phyloP scores from a whole-genome alignment of 2,113 vertebrate genomes.

The Siniperca knerii region DNA sequence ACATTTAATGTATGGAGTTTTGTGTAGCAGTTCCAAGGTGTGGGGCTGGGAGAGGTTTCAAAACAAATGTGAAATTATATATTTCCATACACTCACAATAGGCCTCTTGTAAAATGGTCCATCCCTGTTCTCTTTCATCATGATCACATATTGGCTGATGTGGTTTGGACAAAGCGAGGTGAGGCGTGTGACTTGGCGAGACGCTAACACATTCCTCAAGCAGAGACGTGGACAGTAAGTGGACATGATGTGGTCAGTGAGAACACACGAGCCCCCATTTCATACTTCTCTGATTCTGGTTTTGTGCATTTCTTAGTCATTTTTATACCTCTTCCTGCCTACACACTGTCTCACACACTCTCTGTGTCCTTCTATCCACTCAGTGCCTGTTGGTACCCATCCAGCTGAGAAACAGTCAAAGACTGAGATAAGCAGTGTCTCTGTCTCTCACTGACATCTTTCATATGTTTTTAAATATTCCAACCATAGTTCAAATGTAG shows the following conservation, averaged over 20 bases:
- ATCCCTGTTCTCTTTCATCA: not conserved
- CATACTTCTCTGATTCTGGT: not conserved
- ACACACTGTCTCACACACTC: not conserved
- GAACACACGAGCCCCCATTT: not conserved
- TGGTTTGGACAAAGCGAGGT: constrained; percentile 35
- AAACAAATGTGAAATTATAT: not conserved
- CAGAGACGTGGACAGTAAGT: constrained; percentile 38
- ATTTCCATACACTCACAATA: not conserved
- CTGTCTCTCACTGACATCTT: not conserved
- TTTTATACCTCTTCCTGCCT: not conserved
- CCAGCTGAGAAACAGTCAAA: constrained; percentile 4
- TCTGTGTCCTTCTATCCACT: not conserved
- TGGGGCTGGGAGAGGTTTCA: not conserved
- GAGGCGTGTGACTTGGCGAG: constrained; percentile 58
- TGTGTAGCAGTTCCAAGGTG: not conserved
- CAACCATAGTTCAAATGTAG: not conserved
- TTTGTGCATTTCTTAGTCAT: not conserved
- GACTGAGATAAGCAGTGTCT: constrained; percentile 8
- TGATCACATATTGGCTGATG: constrained; percentile 22
- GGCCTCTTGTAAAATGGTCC: not conserved
- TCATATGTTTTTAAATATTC: not conserved
- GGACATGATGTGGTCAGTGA: constrained; percentile 25
- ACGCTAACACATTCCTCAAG: constrained; percentile 48
- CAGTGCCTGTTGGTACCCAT: not conserved
- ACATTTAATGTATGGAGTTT: not conserved